Percentiles rank a stretch among this genome's conserved stretches.
Evolutionary conservation across 1,140 invertebrate genomes (phyloP).

Genomic region (Mylabris phalerata): DNA sequence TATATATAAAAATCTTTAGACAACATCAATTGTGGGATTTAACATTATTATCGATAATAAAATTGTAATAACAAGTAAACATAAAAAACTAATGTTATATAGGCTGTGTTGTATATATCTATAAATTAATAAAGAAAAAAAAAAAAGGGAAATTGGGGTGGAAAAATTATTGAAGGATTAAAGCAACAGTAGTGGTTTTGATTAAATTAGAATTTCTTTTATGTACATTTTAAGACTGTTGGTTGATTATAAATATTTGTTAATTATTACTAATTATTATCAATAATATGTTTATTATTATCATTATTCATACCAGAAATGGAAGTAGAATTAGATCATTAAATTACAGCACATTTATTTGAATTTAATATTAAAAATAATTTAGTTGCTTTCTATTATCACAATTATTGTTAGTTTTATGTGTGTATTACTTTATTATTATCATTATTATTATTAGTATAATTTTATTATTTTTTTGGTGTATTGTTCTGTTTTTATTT

Average conservation of each 20-base stretch:
- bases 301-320: background rate
- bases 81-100: conserved; percentile 12
- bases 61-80: no score
- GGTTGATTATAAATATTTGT: conserved; percentile 25
- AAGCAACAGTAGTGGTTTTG: no score
- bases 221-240: conserved; percentile 36
- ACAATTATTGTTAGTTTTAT: background rate
- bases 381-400: background rate
- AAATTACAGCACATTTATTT: no score
- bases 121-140: conserved; percentile 2
- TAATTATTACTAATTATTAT: conserved; percentile 11
- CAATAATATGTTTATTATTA: conserved; percentile 30
- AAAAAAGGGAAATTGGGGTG: no score
- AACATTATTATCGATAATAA: no score
- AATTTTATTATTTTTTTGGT: conserved; percentile 27
- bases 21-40: no score
- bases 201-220: no score
- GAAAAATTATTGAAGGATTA: no score
- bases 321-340: no score
- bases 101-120: conserved; percentile 41
- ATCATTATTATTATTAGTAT: conserved; percentile 13
- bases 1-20: no score
- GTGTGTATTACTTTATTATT: background rate
- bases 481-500: conserved; percentile 25
- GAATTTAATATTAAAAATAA: background rate